These are phyloP conservation scores for Raja brachyura DNA, from an alignment of 2,113 vertebrate genomes.

Conservation along the genomic window DNA sequence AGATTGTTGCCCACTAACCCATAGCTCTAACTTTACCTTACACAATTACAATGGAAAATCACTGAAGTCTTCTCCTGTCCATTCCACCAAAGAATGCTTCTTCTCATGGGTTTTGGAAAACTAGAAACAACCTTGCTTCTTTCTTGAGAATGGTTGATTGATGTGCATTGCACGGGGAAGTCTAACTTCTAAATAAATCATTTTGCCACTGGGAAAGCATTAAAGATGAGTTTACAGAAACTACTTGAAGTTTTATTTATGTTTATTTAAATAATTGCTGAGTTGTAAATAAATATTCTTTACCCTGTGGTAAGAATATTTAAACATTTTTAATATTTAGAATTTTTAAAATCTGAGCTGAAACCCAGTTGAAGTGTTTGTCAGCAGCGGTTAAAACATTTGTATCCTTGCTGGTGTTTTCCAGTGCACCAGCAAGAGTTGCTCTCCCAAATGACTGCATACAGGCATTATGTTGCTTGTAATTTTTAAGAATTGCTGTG, in stretches of 20 bases:
- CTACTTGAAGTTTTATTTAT: slow-evolving; percentile 14
- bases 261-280: background rate
- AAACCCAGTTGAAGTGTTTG: background rate
- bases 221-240: slow-evolving; percentile 11
- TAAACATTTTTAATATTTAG: too few relatives aligned
- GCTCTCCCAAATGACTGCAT: background rate
- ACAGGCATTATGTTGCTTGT: background rate
- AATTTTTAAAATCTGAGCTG: background rate
- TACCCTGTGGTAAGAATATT: background rate
- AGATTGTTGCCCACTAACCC: background rate
- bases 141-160: background rate
- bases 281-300: slow-evolving; percentile 5
- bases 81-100: background rate
- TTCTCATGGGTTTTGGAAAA: background rate
- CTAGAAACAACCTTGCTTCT: background rate
- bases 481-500: background rate
- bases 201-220: background rate
- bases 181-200: background rate
- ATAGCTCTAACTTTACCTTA: background rate
- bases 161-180: background rate
- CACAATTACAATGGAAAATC: background rate
- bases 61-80: background rate
- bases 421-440: background rate
- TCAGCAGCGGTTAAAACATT: background rate
- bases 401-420: slow-evolving; percentile 15